These are phyloP conservation scores for Octodon degus DNA, from an alignment of 2,113 vertebrate species.

Conservation along the genomic window DNA sequence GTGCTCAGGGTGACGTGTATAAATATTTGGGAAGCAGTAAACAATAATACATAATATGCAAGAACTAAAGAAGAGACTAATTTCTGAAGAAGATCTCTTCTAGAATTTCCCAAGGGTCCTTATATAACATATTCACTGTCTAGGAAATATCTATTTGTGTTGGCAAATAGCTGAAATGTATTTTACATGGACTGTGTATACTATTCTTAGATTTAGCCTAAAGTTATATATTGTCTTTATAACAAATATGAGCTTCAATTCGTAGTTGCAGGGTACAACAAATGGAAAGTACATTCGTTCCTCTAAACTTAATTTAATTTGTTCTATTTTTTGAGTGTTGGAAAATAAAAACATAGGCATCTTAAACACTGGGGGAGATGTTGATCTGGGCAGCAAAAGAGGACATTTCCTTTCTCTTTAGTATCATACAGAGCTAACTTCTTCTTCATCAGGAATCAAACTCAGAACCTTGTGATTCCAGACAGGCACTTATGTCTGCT, in stretches of 20 bases:
- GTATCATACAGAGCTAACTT: neutral
- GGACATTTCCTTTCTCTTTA: neutral
- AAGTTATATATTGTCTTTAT: constrained; percentile 1
- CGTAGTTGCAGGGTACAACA: neutral
- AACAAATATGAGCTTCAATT: neutral
- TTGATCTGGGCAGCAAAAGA: neutral
- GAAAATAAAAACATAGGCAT: neutral
- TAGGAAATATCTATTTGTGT: neutral
- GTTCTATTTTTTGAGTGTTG: neutral
- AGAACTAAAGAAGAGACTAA: neutral
- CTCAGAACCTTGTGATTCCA: too few species aligned
- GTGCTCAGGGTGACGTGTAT: neutral
- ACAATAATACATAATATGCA: neutral
- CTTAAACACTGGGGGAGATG: neutral
- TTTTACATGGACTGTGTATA: neutral
- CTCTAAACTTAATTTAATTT: neutral
- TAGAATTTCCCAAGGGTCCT: neutral
- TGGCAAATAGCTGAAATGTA: neutral
- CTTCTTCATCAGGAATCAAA: too few species aligned
- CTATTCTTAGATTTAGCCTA: neutral
- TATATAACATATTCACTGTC: neutral
- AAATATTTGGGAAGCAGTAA: neutral
- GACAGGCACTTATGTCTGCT: too few species aligned
- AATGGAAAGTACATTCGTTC: neutral
- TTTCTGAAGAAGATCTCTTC: neutral